Conservation (phyloP, 1,140 invertebrate genomes). For the Drosophila tsacasi region DNA sequence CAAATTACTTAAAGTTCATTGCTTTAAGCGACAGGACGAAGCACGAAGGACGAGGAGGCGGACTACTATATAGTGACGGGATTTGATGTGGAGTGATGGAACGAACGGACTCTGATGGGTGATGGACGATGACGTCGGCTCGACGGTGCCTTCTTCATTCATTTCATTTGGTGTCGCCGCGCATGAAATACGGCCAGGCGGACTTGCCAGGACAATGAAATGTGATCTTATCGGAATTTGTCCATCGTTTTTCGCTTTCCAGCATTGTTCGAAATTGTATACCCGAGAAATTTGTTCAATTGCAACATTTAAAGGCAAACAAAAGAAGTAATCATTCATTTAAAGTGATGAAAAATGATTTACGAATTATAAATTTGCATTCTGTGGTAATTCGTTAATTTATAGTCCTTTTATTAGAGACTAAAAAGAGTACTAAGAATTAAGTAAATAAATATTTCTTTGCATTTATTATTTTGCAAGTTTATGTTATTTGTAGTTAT, state of each 20-base stretch:
- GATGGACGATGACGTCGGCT: slow-evolving; percentile 59
- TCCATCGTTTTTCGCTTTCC: slow-evolving; percentile 21
- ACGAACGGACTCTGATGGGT: slow-evolving; percentile 55
- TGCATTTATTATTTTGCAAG: too few species aligned
- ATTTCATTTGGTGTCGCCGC: slow-evolving; percentile 55
- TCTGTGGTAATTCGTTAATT: background rate
- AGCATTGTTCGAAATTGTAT: slow-evolving; percentile 1
- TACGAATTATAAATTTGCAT: background rate
- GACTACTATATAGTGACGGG: slow-evolving; percentile 21
- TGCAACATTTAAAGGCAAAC: slow-evolving; percentile 2
- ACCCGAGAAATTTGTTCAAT: slow-evolving; percentile 6
- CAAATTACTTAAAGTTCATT: slow-evolving; percentile 84
- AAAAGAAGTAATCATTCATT: slow-evolving; percentile 7
- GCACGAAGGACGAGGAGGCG: slow-evolving; percentile 2
- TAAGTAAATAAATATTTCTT: too few species aligned
- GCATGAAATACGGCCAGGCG: slow-evolving; percentile 26
- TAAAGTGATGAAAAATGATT: slow-evolving; percentile 11
- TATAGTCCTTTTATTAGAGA: background rate
- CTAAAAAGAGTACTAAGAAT: background rate
- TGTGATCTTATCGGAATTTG: slow-evolving; percentile 25
- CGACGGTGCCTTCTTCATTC: slow-evolving; percentile 49
- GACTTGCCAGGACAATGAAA: slow-evolving; percentile 22
- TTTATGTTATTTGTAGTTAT: too few species aligned
- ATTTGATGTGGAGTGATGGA: slow-evolving; percentile 47
- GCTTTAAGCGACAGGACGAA: slow-evolving; percentile 68